Evolutionary conservation across 2,113 vertebrate genomes (phyloP).

Genomic region (Sturnira hondurensis): DNA sequence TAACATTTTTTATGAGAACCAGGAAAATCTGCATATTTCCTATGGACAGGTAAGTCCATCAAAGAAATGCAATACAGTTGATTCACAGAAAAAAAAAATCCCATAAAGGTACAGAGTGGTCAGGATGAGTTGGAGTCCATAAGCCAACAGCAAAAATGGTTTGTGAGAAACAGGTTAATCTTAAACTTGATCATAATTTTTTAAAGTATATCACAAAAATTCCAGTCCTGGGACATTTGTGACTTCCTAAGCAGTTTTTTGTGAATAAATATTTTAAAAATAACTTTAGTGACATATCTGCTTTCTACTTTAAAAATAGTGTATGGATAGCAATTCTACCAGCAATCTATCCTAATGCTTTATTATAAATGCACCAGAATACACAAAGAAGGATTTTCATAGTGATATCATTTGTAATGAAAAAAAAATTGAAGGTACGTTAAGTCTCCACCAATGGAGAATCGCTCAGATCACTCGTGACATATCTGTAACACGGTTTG

Average conservation of each 20-base stretch:
- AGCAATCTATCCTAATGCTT: not conserved
- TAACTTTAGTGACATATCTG: not conserved
- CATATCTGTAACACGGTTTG: not conserved
- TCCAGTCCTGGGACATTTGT: not conserved
- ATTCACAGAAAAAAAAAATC: not conserved
- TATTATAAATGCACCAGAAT: not conserved
- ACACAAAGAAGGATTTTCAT: not conserved
- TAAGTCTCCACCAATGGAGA: not conserved
- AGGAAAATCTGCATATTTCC: constrained; percentile 82
- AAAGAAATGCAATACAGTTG: not conserved
- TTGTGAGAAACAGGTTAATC: not conserved
- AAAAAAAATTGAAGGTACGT: not conserved
- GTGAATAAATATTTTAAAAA: not conserved
- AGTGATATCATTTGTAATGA: not conserved
- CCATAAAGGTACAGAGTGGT: not conserved
- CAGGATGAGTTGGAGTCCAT: not conserved
- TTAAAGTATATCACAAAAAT: not conserved
- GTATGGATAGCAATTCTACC: not conserved
- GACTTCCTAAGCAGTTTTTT: not conserved
- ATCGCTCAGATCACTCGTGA: not conserved
- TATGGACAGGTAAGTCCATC: constrained; percentile 77
- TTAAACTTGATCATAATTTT: not conserved
- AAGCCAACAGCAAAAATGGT: not conserved
- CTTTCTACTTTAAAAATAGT: constrained; percentile 24
- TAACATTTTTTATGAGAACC: constrained; percentile 82